Conservation (phyloP, 2,113 vertebrate species). For the Bufo bufo region DNA sequence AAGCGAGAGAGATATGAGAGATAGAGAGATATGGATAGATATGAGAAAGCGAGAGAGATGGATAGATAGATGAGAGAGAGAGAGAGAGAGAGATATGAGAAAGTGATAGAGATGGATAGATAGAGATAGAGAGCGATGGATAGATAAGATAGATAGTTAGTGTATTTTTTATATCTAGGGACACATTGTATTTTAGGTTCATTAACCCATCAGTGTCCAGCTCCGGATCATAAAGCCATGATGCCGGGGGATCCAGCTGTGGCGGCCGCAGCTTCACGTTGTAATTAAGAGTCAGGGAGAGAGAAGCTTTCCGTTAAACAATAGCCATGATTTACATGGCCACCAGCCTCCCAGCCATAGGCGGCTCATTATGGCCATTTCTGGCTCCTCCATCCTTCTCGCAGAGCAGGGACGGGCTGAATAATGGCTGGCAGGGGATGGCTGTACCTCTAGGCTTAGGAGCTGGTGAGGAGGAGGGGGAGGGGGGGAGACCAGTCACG, state of each 20-base stretch:
- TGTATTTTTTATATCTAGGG: no score
- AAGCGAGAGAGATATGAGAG: no score
- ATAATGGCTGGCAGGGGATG: slow-evolving; percentile 63
- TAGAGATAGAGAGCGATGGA: no score
- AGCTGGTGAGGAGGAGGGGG: slow-evolving; percentile 49
- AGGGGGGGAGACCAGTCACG: not conserved
- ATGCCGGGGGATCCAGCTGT: slow-evolving; percentile 9
- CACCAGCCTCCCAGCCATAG: slow-evolving; percentile 57
- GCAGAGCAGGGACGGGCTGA: slow-evolving; percentile 43
- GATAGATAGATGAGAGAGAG: no score
- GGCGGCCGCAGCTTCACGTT: not conserved
- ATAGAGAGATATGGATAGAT: no score
- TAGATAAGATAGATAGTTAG: no score
- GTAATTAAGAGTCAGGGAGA: slow-evolving; percentile 52
- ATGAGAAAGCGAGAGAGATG: no score
- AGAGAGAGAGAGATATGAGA: no score
- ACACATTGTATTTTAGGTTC: not conserved
- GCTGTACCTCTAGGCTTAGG: slow-evolving; percentile 47
- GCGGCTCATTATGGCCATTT: slow-evolving; percentile 65
- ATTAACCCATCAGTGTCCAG: not conserved
- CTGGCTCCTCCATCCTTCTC: slow-evolving; percentile 61
- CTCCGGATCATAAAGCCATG: not conserved
- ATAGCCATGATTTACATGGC: slow-evolving; percentile 65
- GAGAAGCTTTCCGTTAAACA: slow-evolving; percentile 65
- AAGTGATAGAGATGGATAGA: no score